phyloP scores from a whole-genome alignment of 2,113 vertebrate species.

The Taxidea taxus region DNA sequence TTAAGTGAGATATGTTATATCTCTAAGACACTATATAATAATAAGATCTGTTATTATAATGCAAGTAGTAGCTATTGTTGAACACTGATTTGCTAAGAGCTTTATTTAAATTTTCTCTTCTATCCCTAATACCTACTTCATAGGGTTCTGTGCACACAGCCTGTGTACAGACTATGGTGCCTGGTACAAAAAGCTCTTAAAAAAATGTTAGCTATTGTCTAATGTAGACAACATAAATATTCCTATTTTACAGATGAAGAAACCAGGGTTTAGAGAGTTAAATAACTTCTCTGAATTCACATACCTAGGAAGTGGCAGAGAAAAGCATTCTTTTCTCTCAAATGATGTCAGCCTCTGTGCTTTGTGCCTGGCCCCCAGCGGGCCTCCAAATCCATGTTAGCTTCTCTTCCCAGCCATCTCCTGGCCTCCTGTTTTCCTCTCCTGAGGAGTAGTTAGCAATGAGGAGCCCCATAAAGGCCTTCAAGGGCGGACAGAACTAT shows the following conservation, averaged over 20 bases:
- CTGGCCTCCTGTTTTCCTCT: not conserved
- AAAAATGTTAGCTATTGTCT: not conserved
- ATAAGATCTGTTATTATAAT: not conserved
- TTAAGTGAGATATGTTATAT: not conserved
- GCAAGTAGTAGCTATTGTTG: not conserved
- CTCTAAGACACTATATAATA: not conserved
- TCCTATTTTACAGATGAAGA: not conserved
- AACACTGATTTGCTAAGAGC: not conserved
- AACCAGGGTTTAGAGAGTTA: not conserved
- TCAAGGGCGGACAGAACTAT: not conserved
- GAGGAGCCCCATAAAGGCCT: not conserved
- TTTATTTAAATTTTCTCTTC: not conserved
- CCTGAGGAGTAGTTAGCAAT: not conserved
- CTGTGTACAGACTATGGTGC: too few relatives aligned
- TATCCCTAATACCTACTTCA: not conserved
- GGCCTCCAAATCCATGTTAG: not conserved
- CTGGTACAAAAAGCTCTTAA: not conserved
- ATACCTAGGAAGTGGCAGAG: not conserved
- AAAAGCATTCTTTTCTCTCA: too few relatives aligned
- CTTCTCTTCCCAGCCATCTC: not conserved
- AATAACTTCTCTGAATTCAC: not conserved
- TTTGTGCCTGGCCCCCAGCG: not conserved
- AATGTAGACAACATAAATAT: not conserved
- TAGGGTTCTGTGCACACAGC: not conserved
- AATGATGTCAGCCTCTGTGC: not conserved